Percentiles rank a stretch among this genome's conserved stretches.
Conservation (phyloP, 1,140 invertebrate species). For the Drosophila nasuta region DNA sequence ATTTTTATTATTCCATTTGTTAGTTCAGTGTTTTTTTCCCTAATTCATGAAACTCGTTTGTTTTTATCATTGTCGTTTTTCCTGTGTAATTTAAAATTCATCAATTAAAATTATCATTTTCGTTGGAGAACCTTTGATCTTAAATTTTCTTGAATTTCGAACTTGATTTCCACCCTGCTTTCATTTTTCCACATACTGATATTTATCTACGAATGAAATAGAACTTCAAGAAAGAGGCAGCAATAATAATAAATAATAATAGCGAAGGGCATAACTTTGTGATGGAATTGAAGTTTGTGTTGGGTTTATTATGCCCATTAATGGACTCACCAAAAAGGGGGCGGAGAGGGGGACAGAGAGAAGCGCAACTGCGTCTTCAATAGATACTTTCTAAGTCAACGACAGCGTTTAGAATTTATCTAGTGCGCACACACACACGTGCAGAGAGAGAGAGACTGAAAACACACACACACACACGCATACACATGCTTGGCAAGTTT, state of each 20-base stretch:
- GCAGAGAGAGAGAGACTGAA: too few relatives aligned
- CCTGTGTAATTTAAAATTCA: too few relatives aligned
- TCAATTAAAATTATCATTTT: too few relatives aligned
- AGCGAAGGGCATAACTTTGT: constrained; percentile 1
- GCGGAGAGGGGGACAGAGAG: not conserved
- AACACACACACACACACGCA: constrained; percentile 28
- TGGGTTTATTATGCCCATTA: constrained; percentile 3
- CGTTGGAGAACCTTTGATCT: too few relatives aligned
- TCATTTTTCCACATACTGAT: too few relatives aligned
- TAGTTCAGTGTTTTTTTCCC: too few relatives aligned
- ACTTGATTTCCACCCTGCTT: too few relatives aligned
- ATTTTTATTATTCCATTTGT: too few relatives aligned
- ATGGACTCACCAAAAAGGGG: not conserved
- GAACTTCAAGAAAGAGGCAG: not conserved
- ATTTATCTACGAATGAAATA: not conserved
- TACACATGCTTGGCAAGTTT: constrained; percentile 50
- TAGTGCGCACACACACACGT: constrained; percentile 50
- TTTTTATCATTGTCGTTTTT: too few relatives aligned
- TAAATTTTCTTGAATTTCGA: too few relatives aligned
- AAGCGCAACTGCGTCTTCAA: constrained; percentile 35
- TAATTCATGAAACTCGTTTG: too few relatives aligned
- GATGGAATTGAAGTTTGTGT: not conserved
- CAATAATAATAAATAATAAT: not conserved
- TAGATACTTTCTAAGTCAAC: constrained; percentile 78
- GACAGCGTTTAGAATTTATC: constrained; percentile 77